These are phyloP conservation scores for Sapajus apella DNA, from an alignment of 2,113 vertebrate genomes.

Conservation along the genomic window DNA sequence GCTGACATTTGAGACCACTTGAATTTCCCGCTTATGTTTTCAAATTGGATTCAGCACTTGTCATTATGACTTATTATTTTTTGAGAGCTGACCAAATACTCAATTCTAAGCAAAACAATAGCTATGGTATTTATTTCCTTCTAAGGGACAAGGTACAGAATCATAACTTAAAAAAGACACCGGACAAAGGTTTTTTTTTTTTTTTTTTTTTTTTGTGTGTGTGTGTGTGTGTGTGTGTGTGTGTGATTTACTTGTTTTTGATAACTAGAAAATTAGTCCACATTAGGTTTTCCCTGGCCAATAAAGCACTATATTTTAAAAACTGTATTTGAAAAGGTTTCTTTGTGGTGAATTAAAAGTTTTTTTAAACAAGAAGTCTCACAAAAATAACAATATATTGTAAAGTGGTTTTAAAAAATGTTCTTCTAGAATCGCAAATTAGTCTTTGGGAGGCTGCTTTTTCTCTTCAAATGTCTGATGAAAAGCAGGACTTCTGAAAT, in stretches of 20 bases:
- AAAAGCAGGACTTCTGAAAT: conserved; percentile 32
- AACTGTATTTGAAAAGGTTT: background rate
- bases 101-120: conserved; percentile 26
- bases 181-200: background rate
- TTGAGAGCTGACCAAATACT: conserved; percentile 45
- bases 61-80: conserved; percentile 58
- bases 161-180: background rate
- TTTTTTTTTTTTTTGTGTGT: background rate
- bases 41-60: conserved; percentile 49
- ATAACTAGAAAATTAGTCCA: conserved; percentile 19
- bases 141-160: background rate
- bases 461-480: background rate
- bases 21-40: conserved; percentile 25
- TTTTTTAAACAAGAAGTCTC: conserved; percentile 5
- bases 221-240: background rate
- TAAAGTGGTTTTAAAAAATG: background rate
- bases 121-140: background rate
- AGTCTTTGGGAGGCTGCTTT: background rate
- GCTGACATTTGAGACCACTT: conserved; percentile 54
- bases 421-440: background rate
- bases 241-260: background rate
- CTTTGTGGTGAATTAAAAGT: background rate
- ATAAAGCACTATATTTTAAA: conserved; percentile 17
- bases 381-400: conserved; percentile 20
- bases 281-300: background rate